Conservation (phyloP, 2,888 invertebrate genomes). For the Ornithoptera priamus region DNA sequence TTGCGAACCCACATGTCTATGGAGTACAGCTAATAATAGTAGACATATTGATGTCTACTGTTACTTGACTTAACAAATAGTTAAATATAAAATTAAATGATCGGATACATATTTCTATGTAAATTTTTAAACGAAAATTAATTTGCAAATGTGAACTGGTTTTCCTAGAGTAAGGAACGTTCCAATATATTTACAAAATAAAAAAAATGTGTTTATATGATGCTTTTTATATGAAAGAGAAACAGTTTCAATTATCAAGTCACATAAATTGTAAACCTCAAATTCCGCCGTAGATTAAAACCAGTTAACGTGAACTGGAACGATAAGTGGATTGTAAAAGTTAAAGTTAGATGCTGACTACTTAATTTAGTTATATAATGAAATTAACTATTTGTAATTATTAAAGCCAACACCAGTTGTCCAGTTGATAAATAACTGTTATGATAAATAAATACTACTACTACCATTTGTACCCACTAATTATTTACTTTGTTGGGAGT, state of each 20-base stretch:
- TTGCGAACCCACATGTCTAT: too few species aligned
- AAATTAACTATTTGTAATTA: neutral
- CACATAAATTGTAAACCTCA: conserved; percentile 12
- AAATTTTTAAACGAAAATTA: neutral
- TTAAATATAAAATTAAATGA: too few species aligned
- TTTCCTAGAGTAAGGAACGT: too few species aligned
- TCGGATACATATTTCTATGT: neutral
- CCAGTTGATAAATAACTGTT: neutral
- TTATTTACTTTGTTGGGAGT: too few species aligned
- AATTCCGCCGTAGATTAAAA: conserved; percentile 16
- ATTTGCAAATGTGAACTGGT: neutral
- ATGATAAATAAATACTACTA: too few species aligned
- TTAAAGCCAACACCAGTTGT: neutral
- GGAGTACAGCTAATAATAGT: too few species aligned
- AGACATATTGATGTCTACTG: too few species aligned
- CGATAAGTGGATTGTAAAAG: conserved; percentile 21
- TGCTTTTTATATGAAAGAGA: neutral
- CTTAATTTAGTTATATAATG: conserved; percentile 9
- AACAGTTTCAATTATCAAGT: conserved; percentile 11
- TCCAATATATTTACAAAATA: too few species aligned
- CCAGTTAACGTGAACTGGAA: conserved; percentile 10
- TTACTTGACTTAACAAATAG: too few species aligned
- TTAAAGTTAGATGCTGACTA: conserved; percentile 11
- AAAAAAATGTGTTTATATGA: too few species aligned
- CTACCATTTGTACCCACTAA: too few species aligned